Evolutionary conservation across 2,797 vertebrate genomes (phyloP).

Genomic region (Leptoclinus maculatus): DNA sequence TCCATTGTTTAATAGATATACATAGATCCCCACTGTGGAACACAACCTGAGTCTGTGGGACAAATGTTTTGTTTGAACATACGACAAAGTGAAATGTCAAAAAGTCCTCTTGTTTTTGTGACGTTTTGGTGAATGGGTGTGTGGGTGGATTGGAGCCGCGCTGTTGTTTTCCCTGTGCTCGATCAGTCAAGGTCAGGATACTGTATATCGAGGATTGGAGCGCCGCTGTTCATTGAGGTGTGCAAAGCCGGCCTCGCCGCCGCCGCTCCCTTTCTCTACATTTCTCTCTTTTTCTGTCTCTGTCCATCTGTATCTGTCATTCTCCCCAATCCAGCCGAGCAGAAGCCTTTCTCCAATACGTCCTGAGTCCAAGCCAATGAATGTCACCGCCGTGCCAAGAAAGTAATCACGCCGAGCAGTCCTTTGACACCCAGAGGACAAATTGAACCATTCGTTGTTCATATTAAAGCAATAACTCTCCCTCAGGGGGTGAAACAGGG

Average conservation of each 20-base stretch:
- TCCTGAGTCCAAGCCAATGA: conserved; percentile 74
- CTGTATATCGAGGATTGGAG: conserved; percentile 58
- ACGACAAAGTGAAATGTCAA: conserved; percentile 28
- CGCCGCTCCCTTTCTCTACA: conserved; percentile 34
- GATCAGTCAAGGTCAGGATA: conserved; percentile 66
- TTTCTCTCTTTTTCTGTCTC: conserved; percentile 30
- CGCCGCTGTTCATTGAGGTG: conserved; percentile 56
- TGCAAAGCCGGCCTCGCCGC: conserved; percentile 43
- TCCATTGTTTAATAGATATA: background rate
- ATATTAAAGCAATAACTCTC: conserved; percentile 85
- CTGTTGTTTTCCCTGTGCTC: conserved; percentile 48
- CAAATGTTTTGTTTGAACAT: conserved; percentile 34
- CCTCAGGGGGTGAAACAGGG: conserved; percentile 45
- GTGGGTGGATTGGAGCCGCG: conserved; percentile 29
- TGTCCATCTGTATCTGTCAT: conserved; percentile 49
- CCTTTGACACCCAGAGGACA: conserved; percentile 74
- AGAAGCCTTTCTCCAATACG: conserved; percentile 67
- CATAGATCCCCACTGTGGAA: background rate
- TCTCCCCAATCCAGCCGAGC: conserved; percentile 36
- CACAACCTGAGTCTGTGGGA: background rate
- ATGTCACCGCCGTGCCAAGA: conserved; percentile 69
- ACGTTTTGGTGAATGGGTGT: conserved; percentile 19
- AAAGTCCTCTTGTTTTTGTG: conserved; percentile 29
- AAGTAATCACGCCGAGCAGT: conserved; percentile 78
- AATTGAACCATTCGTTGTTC: conserved; percentile 78